A percentile compares a stretch with the other conserved stretches of the same genome.
Conservation (phyloP, 2,113 vertebrate species). For the Sarotherodon lohbergeri region DNA sequence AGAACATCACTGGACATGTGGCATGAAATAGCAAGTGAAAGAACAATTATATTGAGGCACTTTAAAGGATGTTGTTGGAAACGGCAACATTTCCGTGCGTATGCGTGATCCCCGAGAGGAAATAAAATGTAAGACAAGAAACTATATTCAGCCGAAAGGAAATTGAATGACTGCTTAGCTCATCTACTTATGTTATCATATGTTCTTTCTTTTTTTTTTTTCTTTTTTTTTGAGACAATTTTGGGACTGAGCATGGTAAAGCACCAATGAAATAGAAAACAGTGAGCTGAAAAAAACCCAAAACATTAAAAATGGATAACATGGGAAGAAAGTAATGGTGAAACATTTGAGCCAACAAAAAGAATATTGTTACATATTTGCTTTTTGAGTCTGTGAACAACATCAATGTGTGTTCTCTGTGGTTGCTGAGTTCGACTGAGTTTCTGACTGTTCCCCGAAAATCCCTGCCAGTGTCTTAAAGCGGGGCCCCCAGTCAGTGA, state of each 20-base stretch:
- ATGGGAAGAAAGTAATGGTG: not conserved
- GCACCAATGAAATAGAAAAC: constrained; percentile 21
- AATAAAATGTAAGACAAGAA: constrained; percentile 44
- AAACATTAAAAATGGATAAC: not conserved
- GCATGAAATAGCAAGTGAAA: constrained; percentile 47
- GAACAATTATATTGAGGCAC: constrained; percentile 74
- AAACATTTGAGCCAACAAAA: constrained; percentile 10
- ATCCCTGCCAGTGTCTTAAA: constrained; percentile 95
- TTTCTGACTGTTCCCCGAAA: constrained; percentile 84
- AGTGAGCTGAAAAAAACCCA: not conserved
- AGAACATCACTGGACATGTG: constrained; percentile 36
- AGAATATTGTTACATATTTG: constrained; percentile 23
- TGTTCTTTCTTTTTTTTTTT: not conserved
- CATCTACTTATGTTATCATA: not conserved
- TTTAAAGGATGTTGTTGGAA: constrained; percentile 73
- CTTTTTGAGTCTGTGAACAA: constrained; percentile 28
- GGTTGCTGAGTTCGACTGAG: constrained; percentile 58
- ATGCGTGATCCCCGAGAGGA: constrained; percentile 31
- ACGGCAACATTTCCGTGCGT: constrained; percentile 55
- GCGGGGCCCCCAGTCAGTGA: constrained; percentile 92
- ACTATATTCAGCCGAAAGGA: constrained; percentile 38
- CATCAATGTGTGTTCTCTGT: constrained; percentile 70
- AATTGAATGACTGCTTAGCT: constrained; percentile 44
- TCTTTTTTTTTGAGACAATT: constrained; percentile 33
- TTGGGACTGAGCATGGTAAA: constrained; percentile 33